A percentile compares a stretch with the other conserved stretches of the same genome.
Conservation (phyloP, 30 jellyfish, hydroid and myxozoan species). For the Chrysaora quinquecirrha region DNA sequence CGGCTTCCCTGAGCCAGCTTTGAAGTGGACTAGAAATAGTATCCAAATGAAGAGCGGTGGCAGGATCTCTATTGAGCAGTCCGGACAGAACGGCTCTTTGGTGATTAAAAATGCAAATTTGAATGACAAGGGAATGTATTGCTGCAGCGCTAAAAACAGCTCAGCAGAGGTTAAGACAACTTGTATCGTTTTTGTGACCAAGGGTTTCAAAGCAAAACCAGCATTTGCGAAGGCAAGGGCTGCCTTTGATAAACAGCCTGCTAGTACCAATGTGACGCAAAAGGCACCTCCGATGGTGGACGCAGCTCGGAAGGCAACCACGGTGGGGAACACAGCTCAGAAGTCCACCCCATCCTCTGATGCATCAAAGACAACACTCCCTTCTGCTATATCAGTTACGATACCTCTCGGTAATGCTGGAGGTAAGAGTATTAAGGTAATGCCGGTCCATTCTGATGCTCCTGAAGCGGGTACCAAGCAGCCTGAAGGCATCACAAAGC, state of each 20-base stretch:
- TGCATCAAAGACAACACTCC: background rate
- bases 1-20: constrained; percentile 81
- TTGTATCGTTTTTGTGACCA: constrained; percentile 57
- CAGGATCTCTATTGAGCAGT: constrained; percentile 47
- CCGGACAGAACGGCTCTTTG: constrained; percentile 34
- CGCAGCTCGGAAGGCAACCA: no score
- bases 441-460: background rate
- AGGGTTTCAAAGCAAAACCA: constrained; percentile 39
- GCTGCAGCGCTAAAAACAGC: constrained; percentile 72
- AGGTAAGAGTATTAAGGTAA: background rate
- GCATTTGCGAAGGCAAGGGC: constrained; percentile 44
- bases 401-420: constrained; percentile 3
- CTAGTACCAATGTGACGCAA: background rate
- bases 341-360: no score
- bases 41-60: constrained; percentile 22
- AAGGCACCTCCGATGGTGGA: no score
- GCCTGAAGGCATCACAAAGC: background rate
- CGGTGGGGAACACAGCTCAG: no score
- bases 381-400: background rate
- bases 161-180: constrained; percentile 64
- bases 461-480: background rate
- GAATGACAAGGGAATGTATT: constrained; percentile 77
- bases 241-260: constrained; percentile 46
- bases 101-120: constrained; percentile 32
- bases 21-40: constrained; percentile 77